These are phyloP conservation scores for Chaenodraco wilsoni DNA, from an alignment of 2,797 vertebrate genomes.

Conservation along the genomic window DNA sequence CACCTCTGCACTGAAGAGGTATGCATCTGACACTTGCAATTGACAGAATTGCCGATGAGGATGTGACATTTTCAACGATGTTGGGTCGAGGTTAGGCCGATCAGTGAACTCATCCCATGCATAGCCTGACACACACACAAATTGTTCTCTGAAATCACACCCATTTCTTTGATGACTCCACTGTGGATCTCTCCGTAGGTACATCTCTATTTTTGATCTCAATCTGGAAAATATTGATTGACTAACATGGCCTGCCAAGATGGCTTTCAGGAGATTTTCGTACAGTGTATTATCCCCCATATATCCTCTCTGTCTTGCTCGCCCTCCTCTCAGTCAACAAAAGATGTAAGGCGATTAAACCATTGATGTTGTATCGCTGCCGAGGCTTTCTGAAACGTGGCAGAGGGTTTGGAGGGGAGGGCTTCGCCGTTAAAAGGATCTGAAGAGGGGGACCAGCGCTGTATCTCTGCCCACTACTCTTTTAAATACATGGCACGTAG, in stretches of 20 bases:
- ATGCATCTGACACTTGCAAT: background rate
- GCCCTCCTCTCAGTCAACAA: constrained; percentile 63
- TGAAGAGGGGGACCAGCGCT: constrained; percentile 51
- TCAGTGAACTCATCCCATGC: background rate
- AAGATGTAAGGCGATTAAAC: constrained; percentile 73
- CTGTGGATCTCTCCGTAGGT: constrained; percentile 7
- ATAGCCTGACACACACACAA: background rate
- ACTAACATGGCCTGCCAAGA: constrained; percentile 25
- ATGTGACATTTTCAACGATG: constrained; percentile 9
- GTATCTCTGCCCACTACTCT: constrained; percentile 66
- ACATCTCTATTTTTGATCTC: constrained; percentile 12
- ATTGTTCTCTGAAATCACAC: background rate
- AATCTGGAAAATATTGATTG: constrained; percentile 35
- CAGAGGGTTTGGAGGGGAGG: constrained; percentile 53
- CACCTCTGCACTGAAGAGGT: background rate
- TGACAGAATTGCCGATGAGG: background rate
- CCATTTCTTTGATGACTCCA: constrained; percentile 25
- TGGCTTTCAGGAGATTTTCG: constrained; percentile 46
- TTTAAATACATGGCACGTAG: constrained; percentile 74
- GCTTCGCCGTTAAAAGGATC: constrained; percentile 68
- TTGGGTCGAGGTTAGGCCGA: constrained; percentile 11
- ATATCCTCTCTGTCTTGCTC: constrained; percentile 43
- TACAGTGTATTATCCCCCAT: constrained; percentile 46
- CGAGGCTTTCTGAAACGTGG: constrained; percentile 47
- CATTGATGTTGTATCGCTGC: constrained; percentile 61